Conservation (phyloP, 1,140 invertebrate species). For the Piezodorus guildinii region DNA sequence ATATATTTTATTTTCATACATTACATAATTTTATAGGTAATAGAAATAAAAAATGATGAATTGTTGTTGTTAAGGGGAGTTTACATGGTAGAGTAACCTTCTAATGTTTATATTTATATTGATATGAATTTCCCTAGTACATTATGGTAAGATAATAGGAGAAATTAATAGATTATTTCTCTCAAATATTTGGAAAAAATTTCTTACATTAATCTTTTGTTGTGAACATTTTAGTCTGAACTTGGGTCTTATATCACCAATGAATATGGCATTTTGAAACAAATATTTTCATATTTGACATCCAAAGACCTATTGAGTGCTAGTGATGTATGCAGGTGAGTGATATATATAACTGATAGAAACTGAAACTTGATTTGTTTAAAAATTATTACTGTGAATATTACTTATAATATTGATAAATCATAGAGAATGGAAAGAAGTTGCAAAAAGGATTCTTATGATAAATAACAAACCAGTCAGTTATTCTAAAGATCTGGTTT, state of each 20-base stretch:
- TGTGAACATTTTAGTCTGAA: not conserved
- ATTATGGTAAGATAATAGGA: not conserved
- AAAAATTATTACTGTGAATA: too few relatives aligned
- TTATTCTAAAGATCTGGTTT: not conserved
- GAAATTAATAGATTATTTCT: not conserved
- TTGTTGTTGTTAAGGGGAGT: too few relatives aligned
- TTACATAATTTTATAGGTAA: too few relatives aligned
- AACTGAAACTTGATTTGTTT: too few relatives aligned
- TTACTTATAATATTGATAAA: not conserved
- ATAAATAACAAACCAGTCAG: not conserved
- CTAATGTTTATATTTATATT: too few relatives aligned
- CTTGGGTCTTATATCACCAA: constrained; percentile 8
- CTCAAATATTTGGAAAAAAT: not conserved
- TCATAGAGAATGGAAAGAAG: constrained; percentile 14
- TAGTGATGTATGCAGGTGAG: constrained; percentile 9
- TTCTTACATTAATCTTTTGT: not conserved
- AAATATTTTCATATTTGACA: constrained; percentile 6
- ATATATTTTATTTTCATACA: too few relatives aligned
- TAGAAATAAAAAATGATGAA: too few relatives aligned
- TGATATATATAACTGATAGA: not conserved
- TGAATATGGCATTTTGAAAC: constrained; percentile 10
- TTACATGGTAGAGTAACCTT: too few relatives aligned
- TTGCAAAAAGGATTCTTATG: not conserved
- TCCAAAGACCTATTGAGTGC: constrained; percentile 2
- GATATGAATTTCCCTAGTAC: too few relatives aligned